Evolutionary conservation across 2,888 invertebrate species (phyloP).

Genomic region (Drosophila parthenogenetica): DNA sequence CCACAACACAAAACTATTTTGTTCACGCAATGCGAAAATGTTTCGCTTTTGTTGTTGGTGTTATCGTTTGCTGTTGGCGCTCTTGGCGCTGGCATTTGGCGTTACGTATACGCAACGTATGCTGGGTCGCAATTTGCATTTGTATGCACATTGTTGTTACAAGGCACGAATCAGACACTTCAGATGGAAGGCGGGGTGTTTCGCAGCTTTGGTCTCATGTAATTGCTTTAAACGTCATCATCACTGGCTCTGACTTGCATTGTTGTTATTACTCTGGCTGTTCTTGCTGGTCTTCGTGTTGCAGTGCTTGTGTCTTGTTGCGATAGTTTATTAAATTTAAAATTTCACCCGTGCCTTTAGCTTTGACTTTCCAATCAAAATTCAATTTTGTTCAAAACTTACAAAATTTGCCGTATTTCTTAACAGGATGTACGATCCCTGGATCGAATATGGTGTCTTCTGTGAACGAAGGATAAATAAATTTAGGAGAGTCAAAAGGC

Average conservation of each 20-base stretch:
- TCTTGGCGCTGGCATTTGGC: conserved; percentile 60
- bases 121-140: conserved; percentile 72
- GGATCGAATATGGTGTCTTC: conserved; percentile 36
- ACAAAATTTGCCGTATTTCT: conserved; percentile 6
- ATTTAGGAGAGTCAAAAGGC: conserved; percentile 2
- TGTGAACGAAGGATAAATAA: neutral
- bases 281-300: conserved; percentile 19
- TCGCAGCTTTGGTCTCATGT: conserved; percentile 56
- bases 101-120: conserved; percentile 79
- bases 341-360: conserved; percentile 23
- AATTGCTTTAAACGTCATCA: conserved; percentile 81
- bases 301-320: conserved; percentile 30
- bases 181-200: conserved; percentile 17
- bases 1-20: conserved; percentile 81
- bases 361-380: conserved; percentile 62
- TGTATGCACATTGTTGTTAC: conserved; percentile 77
- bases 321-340: conserved; percentile 58
- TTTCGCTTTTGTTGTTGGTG: conserved; percentile 55
- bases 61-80: conserved; percentile 38
- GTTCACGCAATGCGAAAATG: conserved; percentile 79
- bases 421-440: conserved; percentile 31
- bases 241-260: conserved; percentile 45
- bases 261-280: conserved; percentile 5
- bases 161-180: conserved; percentile 22
- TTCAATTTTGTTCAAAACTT: conserved; percentile 27